Evolutionary conservation across 2,797 vertebrate species (phyloP).

Genomic region (Eulemur coronatus): DNA sequence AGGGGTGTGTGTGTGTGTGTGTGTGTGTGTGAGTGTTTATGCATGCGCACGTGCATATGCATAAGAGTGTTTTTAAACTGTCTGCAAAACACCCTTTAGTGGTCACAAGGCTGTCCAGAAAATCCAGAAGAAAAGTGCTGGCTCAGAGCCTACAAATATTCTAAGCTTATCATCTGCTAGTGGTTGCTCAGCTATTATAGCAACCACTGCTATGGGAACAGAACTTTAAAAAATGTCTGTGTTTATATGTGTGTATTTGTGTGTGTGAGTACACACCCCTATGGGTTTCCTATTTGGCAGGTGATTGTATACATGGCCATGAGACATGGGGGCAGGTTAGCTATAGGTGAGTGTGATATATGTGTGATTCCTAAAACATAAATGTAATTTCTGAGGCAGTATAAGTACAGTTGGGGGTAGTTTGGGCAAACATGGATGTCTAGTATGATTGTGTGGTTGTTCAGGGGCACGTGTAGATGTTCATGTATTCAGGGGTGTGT

Average conservation of each 20-base stretch:
- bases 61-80: not conserved
- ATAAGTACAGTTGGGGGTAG: not conserved
- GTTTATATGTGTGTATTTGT: not conserved
- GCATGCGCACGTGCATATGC: not conserved
- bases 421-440: not conserved
- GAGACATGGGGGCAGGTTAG: not conserved
- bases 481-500: not conserved
- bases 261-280: not conserved
- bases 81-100: not conserved
- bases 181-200: not conserved
- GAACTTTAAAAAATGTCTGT: not conserved
- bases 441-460: not conserved
- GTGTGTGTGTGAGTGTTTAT: not conserved
- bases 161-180: not conserved
- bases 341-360: not conserved
- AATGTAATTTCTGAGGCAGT: not conserved
- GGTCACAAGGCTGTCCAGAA: not conserved
- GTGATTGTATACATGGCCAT: not conserved
- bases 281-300: not conserved
- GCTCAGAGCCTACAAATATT: not conserved
- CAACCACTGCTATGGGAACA: not conserved
- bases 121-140: not conserved
- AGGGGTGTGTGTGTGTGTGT: not conserved
- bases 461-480: not conserved
- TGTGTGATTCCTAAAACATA: not conserved